Percentiles rank a stretch among this genome's conserved stretches.
These are phyloP conservation scores for Eupeodes latifasciatus DNA, from an alignment of 2,888 invertebrate genomes.

Conservation along the genomic window DNA sequence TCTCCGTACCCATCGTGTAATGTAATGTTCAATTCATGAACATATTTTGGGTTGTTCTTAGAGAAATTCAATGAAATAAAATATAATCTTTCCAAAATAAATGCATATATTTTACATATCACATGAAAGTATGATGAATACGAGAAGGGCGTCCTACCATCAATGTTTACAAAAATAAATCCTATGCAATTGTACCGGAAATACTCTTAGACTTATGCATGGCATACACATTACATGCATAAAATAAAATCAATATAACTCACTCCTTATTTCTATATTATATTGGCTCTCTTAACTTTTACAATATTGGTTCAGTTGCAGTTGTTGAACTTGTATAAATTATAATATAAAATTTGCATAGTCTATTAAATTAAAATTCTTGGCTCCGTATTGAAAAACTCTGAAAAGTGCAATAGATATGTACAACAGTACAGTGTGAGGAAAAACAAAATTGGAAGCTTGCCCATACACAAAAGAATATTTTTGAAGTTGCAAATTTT, in stretches of 20 bases:
- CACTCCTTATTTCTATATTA: not conserved
- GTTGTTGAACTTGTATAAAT: conserved; percentile 26
- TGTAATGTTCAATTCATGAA: too few relatives aligned
- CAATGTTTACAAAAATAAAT: not conserved
- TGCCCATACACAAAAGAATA: conserved; percentile 16
- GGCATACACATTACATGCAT: not conserved
- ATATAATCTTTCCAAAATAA: too few relatives aligned
- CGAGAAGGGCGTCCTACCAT: not conserved
- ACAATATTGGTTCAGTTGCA: conserved; percentile 34
- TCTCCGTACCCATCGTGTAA: too few relatives aligned
- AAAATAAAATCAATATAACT: conserved; percentile 10
- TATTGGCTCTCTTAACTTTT: conserved; percentile 30
- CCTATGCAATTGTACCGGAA: not conserved
- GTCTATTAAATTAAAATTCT: conserved; percentile 51
- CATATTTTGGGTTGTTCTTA: too few relatives aligned
- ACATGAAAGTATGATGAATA: too few relatives aligned
- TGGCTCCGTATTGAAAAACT: conserved; percentile 31
- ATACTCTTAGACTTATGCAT: not conserved
- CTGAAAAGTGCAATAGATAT: conserved; percentile 1
- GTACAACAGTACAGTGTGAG: not conserved
- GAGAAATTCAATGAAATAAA: too few relatives aligned
- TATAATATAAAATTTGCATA: conserved; percentile 36
- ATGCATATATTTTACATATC: too few relatives aligned
- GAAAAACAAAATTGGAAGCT: conserved; percentile 16
- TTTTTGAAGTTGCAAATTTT: not conserved